A percentile compares a stretch with the other conserved stretches of the same genome.
Evolutionary conservation across 2,797 vertebrate species (phyloP).

Genomic region (Calcarius lapponicus): DNA sequence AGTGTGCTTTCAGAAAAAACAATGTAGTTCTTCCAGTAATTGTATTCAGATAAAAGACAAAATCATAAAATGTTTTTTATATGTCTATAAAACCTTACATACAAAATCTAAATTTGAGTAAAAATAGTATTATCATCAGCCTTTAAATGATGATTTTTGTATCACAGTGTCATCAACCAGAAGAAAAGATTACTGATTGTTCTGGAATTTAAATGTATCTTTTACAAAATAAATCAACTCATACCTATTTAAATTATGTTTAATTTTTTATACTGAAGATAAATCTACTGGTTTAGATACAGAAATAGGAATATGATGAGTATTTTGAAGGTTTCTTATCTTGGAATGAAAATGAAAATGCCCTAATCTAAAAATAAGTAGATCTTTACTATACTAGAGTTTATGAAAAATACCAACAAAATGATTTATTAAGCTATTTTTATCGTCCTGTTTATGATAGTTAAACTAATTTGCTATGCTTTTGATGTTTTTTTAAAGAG

Average conservation of each 20-base stretch:
- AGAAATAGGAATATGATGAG: background rate
- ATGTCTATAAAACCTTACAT: background rate
- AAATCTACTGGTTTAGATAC: background rate
- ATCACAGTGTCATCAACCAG: background rate
- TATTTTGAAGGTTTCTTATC: background rate
- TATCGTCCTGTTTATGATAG: background rate
- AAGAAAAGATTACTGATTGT: background rate
- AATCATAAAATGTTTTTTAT: background rate
- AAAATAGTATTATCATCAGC: background rate
- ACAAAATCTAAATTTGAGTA: background rate
- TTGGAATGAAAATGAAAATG: background rate
- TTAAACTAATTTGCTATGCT: background rate
- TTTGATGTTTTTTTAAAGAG: background rate
- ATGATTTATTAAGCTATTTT: constrained; percentile 25
- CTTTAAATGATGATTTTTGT: background rate
- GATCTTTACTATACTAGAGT: background rate
- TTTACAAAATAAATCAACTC: background rate
- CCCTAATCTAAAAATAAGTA: background rate
- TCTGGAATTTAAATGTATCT: background rate
- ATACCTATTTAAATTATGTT: background rate
- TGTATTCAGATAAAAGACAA: background rate
- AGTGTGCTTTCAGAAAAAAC: background rate
- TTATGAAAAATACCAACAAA: background rate
- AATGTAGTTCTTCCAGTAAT: background rate
- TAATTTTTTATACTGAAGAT: background rate